Base-by-base conservation (phyloP, 2,888 invertebrate genomes). In the Microplitis deprimator region DNA sequence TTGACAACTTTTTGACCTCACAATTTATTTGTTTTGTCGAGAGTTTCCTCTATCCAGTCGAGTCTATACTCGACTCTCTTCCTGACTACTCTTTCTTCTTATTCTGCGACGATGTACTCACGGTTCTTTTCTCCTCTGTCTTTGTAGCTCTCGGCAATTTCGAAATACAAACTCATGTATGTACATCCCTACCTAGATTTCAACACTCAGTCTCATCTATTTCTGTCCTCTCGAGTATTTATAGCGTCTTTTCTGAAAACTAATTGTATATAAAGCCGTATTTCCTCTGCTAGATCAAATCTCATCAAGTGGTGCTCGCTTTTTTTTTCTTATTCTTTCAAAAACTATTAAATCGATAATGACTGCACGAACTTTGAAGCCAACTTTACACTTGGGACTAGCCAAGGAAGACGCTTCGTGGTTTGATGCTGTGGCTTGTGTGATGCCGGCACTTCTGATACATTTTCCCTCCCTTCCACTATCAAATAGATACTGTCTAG, bases 1-100 rank as follows among this genome's bases (percentile, higher is more conserved):
- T 61, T 68, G 68, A 50, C 38, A 81, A 81, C 82, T 83, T 82
- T 82, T 82, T 79, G 77, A 80, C 79, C 76, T 61, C 10, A 29
- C 76, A 80, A 82, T 82, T 83, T 83, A 83, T 83, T 81, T 81
- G 79, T 80, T 79, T 79, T 67, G 77, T 73, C 75, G 65, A 4
- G 6, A 64, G 13, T 29, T 29, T 38, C 16, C 10, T 71, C 29
- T 38, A 16, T 16, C 10, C 16, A 39, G 61, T 39, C 61, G 20
- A 67, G n/a, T 39, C 68, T 38, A 67, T 75, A 16, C 50, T n/a
- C 20, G 62, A 60, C 59, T 29, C 29, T 29, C 29, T 29, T 29
- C 29, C 29, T 29, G 29, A 29, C 29, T 29, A 29, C 29, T 29
- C 29, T 29, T 29, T 29, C 29, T 29, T 29, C 29, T 29, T 29